Conservation (phyloP, 2,888 invertebrate species). For the Ichneumoninae sp. region DNA sequence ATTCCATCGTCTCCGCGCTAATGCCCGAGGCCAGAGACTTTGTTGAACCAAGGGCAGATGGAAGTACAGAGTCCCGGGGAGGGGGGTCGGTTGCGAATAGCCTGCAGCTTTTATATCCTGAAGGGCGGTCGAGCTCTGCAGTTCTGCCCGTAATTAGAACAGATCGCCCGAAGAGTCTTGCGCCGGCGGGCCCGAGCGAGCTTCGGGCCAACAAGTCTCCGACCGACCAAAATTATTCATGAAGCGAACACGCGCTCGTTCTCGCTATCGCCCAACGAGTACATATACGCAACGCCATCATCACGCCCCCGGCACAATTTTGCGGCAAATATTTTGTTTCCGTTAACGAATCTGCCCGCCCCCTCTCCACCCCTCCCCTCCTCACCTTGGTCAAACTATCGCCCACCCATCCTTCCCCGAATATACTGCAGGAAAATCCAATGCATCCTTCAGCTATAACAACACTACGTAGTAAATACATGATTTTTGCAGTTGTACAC, state of each 20-base stretch:
- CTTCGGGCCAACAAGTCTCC: constrained; percentile 83
- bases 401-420: background rate
- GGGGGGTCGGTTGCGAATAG: constrained; percentile 58
- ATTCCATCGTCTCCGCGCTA: constrained; percentile 67
- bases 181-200: constrained; percentile 64
- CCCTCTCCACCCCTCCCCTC: constrained; percentile 2
- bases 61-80: constrained; percentile 68
- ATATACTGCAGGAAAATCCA: constrained; percentile 14
- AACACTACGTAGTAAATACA: background rate
- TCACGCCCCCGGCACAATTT: constrained; percentile 78
- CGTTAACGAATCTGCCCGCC: constrained; percentile 65
- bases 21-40: constrained; percentile 67
- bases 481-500: constrained; percentile 14
- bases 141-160: constrained; percentile 84
- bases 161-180: constrained; percentile 77
- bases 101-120: constrained; percentile 55
- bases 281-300: constrained; percentile 55
- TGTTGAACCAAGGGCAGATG: constrained; percentile 73
- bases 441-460: constrained; percentile 1
- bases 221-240: constrained; percentile 84
- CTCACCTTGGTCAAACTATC: background rate
- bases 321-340: constrained; percentile 83
- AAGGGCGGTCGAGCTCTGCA: constrained; percentile 76
- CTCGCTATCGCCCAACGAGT: constrained; percentile 58
- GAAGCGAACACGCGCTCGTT: constrained; percentile 74